Evolutionary conservation across 2,113 vertebrate genomes (phyloP), one percentile per base, ranked within the genome.

Genomic region (Brevimyrus niger): DNA sequence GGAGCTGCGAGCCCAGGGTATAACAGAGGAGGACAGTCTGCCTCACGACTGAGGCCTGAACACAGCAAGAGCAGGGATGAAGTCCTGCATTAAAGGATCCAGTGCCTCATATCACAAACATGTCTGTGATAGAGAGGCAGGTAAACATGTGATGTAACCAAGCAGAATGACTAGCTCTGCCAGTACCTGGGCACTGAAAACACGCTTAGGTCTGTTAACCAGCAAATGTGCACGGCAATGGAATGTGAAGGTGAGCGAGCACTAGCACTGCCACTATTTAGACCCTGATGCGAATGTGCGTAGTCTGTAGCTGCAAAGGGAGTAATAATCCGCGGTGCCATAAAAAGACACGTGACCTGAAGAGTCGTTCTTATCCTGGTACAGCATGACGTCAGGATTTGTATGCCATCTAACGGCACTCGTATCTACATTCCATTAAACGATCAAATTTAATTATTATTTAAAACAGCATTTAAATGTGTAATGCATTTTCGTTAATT

Each of bases 1-100:
- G 0, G 98, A 99, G 95, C 96, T 99, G 0, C 95, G 96, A 0
- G 97, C 96, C 92, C 98, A 99, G 95, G 98, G 98, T 92, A 97
- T 99, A 95, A 97, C 97, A 17, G 47, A 91, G 93, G 93, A 94
- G 55, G 89, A 90, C 65, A 82, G 65, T 58, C 82, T 84, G 87
- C 47, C 89, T 51, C 35, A 90, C 87, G 90, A 90, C 13, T 2
- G 80, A 92, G 50, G 2, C 44, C 42, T n/a, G 82, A 47, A 47
- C 8, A 10, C 5, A 47, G 44, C 42, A 10, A 44, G 76, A 82
- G 31, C 76, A 38, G 76, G 76, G 38, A 83, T 10, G 19, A 38
- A 83, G 17, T 23, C 80, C 42, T 42, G 31, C 31, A 48, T 4
- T 46, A 46, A 13, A 31, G 10, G 23, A 47, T 50, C n/a, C 46